phyloP scores from a whole-genome alignment of 2,797 vertebrate species.

The Poeciliopsis gracilis region DNA sequence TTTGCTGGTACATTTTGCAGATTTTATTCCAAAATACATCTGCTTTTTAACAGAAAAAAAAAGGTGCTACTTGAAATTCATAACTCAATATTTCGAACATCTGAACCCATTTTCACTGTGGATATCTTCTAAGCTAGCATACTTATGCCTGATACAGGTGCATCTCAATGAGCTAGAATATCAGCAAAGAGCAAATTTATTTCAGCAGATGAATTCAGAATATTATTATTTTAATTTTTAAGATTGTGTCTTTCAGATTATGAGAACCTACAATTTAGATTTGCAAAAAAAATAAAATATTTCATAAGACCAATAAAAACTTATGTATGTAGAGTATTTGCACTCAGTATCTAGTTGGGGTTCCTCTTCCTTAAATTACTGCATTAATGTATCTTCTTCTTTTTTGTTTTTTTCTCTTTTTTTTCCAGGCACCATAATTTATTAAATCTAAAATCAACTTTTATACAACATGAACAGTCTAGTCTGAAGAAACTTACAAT shows the following conservation, averaged over 20 bases:
- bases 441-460: background rate
- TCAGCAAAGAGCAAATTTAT: background rate
- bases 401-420: background rate
- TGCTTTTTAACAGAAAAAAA: conserved; percentile 41
- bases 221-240: background rate
- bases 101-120: conserved; percentile 42
- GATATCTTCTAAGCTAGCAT: conserved; percentile 41
- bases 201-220: background rate
- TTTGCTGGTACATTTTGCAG: conserved; percentile 65
- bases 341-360: background rate
- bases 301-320: background rate
- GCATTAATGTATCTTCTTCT: background rate
- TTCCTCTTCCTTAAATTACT: background rate
- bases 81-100: conserved; percentile 46
- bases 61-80: conserved; percentile 66
- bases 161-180: background rate
- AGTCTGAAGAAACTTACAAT: background rate
- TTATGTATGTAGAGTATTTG: background rate
- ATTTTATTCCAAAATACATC: conserved; percentile 73
- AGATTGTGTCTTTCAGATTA: background rate
- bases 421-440: background rate
- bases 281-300: background rate
- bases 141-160: conserved; percentile 38
- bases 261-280: background rate
- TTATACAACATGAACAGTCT: background rate